Evolutionary conservation across 2,797 vertebrate genomes (phyloP).

Genomic region (Perdix hodgsoniae): DNA sequence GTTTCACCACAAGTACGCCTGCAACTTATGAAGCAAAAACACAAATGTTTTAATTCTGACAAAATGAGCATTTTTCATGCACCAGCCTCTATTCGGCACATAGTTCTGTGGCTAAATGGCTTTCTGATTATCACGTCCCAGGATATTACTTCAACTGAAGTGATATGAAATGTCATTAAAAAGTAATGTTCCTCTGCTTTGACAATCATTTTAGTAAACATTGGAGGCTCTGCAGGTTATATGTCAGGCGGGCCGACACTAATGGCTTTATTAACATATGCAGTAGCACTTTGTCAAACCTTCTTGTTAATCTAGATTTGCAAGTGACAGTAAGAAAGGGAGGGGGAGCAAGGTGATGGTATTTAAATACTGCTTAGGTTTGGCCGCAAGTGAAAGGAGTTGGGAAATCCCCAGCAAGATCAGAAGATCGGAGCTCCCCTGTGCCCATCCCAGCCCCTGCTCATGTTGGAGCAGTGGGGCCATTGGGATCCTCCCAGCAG

Average conservation of each 20-base stretch:
- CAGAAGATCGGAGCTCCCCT: fast-evolving
- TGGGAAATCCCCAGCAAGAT: background rate
- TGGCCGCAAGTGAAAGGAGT: background rate
- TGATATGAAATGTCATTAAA: constrained; percentile 79
- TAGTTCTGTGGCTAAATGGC: constrained; percentile 67
- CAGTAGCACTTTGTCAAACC: constrained; percentile 50
- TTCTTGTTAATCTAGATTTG: constrained; percentile 69
- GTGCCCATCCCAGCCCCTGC: fast-evolving
- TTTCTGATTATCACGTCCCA: constrained; percentile 69
- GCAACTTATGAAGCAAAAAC: constrained; percentile 60
- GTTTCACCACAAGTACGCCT: constrained; percentile 64
- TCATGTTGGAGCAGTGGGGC: background rate
- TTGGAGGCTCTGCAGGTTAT: constrained; percentile 47
- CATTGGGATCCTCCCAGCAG: background rate
- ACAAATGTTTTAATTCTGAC: constrained; percentile 69
- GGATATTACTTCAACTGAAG: constrained; percentile 75
- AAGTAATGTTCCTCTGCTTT: constrained; percentile 76
- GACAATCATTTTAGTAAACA: constrained; percentile 79
- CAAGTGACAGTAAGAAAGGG: constrained; percentile 47
- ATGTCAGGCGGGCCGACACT: constrained; percentile 47
- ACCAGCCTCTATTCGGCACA: constrained; percentile 12
- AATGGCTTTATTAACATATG: constrained; percentile 76
- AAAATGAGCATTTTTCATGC: constrained; percentile 56
- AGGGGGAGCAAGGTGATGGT: background rate
- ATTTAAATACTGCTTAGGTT: background rate